A percentile compares a stretch with the other conserved stretches of the same genome.
Evolutionary conservation across 2,113 vertebrate species (phyloP).

Genomic region (Lepus europaeus): DNA sequence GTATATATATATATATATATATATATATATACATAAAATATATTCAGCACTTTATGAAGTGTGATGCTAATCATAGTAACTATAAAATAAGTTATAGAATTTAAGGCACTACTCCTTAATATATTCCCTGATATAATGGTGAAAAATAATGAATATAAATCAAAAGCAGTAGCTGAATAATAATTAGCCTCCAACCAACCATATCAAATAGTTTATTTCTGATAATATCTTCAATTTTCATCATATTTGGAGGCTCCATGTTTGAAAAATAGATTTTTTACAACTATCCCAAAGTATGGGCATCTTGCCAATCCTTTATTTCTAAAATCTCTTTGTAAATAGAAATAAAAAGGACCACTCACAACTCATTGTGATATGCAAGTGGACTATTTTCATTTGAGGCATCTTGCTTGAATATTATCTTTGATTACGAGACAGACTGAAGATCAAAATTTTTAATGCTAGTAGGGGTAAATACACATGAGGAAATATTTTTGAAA

Average conservation of each 20-base stretch:
- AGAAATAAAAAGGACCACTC: slow-evolving; percentile 16
- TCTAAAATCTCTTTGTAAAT: slow-evolving; percentile 40
- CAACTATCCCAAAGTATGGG: background rate
- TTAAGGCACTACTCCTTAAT: background rate
- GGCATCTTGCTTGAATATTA: slow-evolving; percentile 39
- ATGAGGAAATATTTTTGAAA: slow-evolving; percentile 9
- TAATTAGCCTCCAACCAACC: slow-evolving; percentile 26
- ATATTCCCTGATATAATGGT: slow-evolving; percentile 10
- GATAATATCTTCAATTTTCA: slow-evolving; percentile 55
- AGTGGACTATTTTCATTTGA: slow-evolving; percentile 61
- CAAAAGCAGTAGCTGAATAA: slow-evolving; percentile 18
- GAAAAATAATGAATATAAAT: slow-evolving; percentile 55
- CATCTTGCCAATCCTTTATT: slow-evolving; percentile 39
- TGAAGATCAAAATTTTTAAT: slow-evolving; percentile 44
- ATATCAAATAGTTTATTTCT: slow-evolving; percentile 28
- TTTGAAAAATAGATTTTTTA: slow-evolving; percentile 57
- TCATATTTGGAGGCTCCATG: slow-evolving; percentile 43
- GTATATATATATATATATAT: background rate
- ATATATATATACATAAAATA: background rate
- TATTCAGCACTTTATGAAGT: slow-evolving; percentile 48
- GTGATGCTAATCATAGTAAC: slow-evolving; percentile 45
- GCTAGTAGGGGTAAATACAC: background rate
- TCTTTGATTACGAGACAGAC: slow-evolving; percentile 37
- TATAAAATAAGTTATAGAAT: slow-evolving; percentile 31
- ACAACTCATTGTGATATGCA: slow-evolving; percentile 51